Evolutionary conservation across 2,888 invertebrate species (phyloP), one percentile per base, ranked within the genome.

Genomic region (Pharmacophagus antenor): DNA sequence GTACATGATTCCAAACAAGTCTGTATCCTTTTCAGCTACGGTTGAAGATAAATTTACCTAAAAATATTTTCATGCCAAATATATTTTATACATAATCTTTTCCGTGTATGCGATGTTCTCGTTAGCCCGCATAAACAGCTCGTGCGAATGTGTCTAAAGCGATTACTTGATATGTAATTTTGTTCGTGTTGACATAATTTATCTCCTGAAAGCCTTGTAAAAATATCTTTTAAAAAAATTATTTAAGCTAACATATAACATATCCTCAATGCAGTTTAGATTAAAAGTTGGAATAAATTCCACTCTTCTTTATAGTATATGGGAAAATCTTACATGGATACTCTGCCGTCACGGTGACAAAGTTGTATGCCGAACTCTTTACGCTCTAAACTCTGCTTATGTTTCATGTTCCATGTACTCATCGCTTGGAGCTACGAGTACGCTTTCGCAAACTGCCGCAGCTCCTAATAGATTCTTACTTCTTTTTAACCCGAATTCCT

Each of bases 121-220:
- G 44, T 56, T 56, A 56, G 59, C 44, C 41, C 49, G 31, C 22
- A 49, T 42, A 55, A 59, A 56, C 47, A 51, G 60, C 37, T 51
- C 47, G 18, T 31, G 49, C 51, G 25, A 49, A 46, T 54, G 17
- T 51, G 37, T 51, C 50, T 48, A 51, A 55, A 25, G 37, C 46
- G 59, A 54, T 49, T 59, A 59, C 42, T 59, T 49, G 22, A 59
- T 59, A 54, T 18, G 27, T 59, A 49, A 59, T 59, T 59, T 59
- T 41, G 54, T 46, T 21, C 18, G 51, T 58, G 51, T 46, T 57
- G 44, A 58, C 46, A 44, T 51, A 31, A 57, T 51, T 51, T 46
- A 58, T 51, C 10, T 52, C 25, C 47, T 25, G 18, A 51, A 46
- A 22, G 6, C 37, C 31, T 58, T 44, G 20, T 18, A 37, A 37